These are phyloP conservation scores for Lymantria dispar DNA, from an alignment of 2,888 invertebrate genomes.

Conservation along the genomic window DNA sequence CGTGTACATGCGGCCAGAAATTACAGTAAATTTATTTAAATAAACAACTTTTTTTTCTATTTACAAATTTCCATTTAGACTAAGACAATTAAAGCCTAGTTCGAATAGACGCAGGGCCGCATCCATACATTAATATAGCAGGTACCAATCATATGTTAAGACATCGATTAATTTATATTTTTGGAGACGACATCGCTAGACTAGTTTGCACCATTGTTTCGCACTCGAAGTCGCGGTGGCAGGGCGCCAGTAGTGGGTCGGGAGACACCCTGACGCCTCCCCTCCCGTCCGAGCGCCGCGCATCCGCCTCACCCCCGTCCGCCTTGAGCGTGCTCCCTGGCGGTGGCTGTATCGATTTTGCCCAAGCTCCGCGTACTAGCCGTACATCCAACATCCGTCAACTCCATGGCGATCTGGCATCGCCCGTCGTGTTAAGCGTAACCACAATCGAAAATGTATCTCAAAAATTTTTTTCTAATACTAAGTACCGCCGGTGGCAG, in stretches of 20 bases:
- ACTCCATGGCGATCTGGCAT: conserved; percentile 28
- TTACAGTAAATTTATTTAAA: conserved; percentile 40
- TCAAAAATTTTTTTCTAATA: conserved; percentile 59
- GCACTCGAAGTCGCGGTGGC: conserved; percentile 52
- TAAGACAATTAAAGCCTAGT: conserved; percentile 81
- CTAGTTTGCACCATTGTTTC: conserved; percentile 77
- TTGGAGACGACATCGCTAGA: conserved; percentile 63
- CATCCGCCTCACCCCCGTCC: conserved; percentile 38
- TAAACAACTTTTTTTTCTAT: conserved; percentile 71
- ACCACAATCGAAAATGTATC: conserved; percentile 57
- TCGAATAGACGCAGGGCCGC: conserved; percentile 80
- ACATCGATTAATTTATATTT: conserved; percentile 54
- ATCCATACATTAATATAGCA: conserved; percentile 79
- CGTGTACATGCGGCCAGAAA: conserved; percentile 51
- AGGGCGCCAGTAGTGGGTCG: conserved; percentile 28
- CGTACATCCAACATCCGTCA: conserved; percentile 24
- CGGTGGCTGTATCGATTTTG: conserved; percentile 36
- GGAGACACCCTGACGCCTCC: conserved; percentile 18
- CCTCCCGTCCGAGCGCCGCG: conserved; percentile 37
- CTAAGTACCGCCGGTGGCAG: conserved; percentile 46
- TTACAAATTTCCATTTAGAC: conserved; percentile 80
- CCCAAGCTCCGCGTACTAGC: conserved; percentile 19
- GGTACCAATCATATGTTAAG: conserved; percentile 77
- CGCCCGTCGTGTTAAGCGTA: conserved; percentile 27
- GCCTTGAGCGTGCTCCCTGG: conserved; percentile 36